Conservation (phyloP, 2,797 vertebrate species). For the Sebastes paucispinis region DNA sequence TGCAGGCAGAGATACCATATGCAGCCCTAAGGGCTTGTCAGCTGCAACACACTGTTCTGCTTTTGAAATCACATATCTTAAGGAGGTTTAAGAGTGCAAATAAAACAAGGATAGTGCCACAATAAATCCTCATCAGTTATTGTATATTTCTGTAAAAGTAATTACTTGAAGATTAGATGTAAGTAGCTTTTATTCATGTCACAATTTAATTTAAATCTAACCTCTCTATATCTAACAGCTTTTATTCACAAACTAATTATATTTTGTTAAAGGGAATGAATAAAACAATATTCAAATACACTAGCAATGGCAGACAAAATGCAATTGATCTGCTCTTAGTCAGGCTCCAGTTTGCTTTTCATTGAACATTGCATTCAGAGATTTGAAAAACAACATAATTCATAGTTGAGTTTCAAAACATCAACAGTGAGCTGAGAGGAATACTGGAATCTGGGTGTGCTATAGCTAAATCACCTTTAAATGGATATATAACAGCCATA, state of each 20-base stretch:
- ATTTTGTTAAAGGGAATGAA: background rate
- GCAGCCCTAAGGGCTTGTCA: conserved; percentile 15
- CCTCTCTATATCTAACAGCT: background rate
- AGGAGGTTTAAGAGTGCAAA: background rate
- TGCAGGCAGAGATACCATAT: conserved; percentile 19
- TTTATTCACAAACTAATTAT: background rate
- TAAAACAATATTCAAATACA: background rate
- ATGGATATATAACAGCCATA: conserved; percentile 25
- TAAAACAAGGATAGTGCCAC: background rate
- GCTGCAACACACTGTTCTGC: background rate
- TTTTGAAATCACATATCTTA: background rate
- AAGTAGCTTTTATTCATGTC: background rate
- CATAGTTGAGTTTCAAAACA: conserved; percentile 11
- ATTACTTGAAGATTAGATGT: background rate
- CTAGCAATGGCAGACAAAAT: background rate
- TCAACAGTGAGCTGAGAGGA: background rate
- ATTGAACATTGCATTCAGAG: background rate
- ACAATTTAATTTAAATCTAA: background rate
- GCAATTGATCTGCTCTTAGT: background rate
- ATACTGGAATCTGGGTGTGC: background rate
- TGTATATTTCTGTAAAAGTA: background rate
- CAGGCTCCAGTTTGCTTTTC: background rate
- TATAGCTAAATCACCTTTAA: conserved; percentile 14
- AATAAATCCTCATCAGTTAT: background rate
- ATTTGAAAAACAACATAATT: conserved; percentile 12